A percentile compares a stretch with the other conserved stretches of the same genome.
Evolutionary conservation across 2,888 invertebrate genomes (phyloP).

Genomic region (Trichogramma evanescens): DNA sequence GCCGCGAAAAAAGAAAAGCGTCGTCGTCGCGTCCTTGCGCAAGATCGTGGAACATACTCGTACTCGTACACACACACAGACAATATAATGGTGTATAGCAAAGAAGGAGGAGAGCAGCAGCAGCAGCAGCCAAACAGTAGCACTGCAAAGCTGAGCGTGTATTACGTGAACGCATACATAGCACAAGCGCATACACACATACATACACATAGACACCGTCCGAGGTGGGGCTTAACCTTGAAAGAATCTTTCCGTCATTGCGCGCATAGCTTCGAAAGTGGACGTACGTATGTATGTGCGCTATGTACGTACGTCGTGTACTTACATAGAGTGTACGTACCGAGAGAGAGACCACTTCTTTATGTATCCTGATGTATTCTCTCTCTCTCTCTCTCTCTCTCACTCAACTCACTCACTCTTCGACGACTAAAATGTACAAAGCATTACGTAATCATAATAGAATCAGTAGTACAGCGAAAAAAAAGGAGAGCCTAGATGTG

Average conservation of each 20-base stretch:
- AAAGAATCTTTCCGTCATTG: constrained; percentile 19
- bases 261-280: background rate
- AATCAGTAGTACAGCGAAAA: no score
- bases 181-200: background rate
- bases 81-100: no score
- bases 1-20: constrained; percentile 10
- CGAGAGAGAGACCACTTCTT: background rate
- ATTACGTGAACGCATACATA: background rate
- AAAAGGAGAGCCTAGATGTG: no score
- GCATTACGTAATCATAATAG: no score
- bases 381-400: no score
- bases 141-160: constrained; percentile 1
- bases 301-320: background rate
- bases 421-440: no score
- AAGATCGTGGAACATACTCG: constrained; percentile 3
- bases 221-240: constrained; percentile 10
- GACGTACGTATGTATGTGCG: background rate
- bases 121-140: constrained; percentile 2
- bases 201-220: background rate
- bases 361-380: no score
- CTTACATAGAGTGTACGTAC: background rate
- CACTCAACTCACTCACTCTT: no score
- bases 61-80: no score
- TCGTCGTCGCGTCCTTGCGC: constrained; percentile 8
- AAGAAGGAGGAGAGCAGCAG: background rate